A percentile compares a stretch with the other conserved stretches of the same genome.
Evolutionary conservation across 2,113 vertebrate genomes (phyloP).

Genomic region (Pongo pygmaeus): DNA sequence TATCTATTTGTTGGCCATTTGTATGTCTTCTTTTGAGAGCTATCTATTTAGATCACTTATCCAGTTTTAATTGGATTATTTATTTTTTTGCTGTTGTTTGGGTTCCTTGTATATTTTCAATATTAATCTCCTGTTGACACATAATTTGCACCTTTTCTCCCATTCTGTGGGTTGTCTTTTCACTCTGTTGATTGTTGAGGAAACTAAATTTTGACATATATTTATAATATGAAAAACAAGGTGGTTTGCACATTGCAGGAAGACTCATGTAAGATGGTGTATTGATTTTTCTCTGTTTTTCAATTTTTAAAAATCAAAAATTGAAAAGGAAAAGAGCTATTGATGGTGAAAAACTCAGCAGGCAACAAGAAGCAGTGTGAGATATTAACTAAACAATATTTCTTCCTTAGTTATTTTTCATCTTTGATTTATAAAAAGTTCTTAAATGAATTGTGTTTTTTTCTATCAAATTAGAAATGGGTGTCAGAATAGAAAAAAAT

Average conservation of each 20-base stretch:
- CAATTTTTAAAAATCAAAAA: background rate
- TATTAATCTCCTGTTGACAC: background rate
- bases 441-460: background rate
- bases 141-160: background rate
- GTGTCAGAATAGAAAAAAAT: background rate
- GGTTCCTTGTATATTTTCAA: background rate
- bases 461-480: conserved; percentile 17
- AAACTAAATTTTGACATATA: conserved; percentile 21
- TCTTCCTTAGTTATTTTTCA: conserved; percentile 12
- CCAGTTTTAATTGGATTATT: background rate
- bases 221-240: background rate
- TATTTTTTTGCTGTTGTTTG: background rate
- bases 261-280: background rate
- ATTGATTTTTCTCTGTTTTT: conserved; percentile 18
- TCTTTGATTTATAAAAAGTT: conserved; percentile 30
- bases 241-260: conserved; percentile 7
- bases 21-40: background rate
- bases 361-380: background rate
- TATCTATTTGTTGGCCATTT: background rate
- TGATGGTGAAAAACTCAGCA: background rate
- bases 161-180: background rate
- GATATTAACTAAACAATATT: background rate
- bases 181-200: background rate
- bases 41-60: background rate
- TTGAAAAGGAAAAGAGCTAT: background rate